Evolutionary conservation across 2,113 vertebrate genomes (phyloP), one percentile per base, ranked within the genome.

Genomic region (Himantopus leucocephalus): DNA sequence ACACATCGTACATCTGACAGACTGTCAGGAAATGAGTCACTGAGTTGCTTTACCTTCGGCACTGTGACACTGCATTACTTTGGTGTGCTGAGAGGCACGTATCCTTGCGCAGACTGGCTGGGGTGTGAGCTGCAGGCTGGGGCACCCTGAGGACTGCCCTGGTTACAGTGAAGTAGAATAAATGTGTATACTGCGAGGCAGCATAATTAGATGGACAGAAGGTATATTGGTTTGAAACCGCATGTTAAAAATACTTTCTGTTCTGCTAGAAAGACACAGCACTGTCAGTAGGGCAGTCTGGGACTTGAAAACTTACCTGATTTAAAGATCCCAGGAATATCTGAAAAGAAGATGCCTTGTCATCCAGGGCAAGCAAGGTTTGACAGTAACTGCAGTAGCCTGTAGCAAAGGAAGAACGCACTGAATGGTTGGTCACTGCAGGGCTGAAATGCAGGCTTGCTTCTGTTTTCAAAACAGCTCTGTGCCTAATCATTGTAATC

Each of bases 371-470:
- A 84, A 76, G 53, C 21, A 56, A 47, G 16, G 35, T 35, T 72
- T 7, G 1, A 37, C 71, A 82, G 66, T 8, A 50, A 2, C 24
- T 24, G 0, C 30, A 41, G 68, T 0, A 87, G 56, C n/a, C 73
- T n/a, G 20, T 5, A 32, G 35, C 56, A 35, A 5, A 34, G 71
- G 39, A 67, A 43, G 70, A 80, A 8, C 41, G 17, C 14, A 0
- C 5, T 7, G 37, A 59, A 7, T 5, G 16, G 17, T 6, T 3
- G 2, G 48, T 24, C 23, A 22, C 30, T 3, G 10, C 1, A 0
- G 59, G 53, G 53, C 66, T 82, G 66, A 26, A 81, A 50, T 32
- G 26, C 60, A 86, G n/a, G 18, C 47, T 66, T 19, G 34, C 45
- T 48, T 34, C 59, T 91, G 45, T 70, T 78, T 58, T 27, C 84